Percentiles rank a stretch among this genome's conserved stretches.
These are phyloP conservation scores for Cyanoramphus novaezelandiae DNA, from an alignment of 2,113 vertebrate species.

Conservation along the genomic window DNA sequence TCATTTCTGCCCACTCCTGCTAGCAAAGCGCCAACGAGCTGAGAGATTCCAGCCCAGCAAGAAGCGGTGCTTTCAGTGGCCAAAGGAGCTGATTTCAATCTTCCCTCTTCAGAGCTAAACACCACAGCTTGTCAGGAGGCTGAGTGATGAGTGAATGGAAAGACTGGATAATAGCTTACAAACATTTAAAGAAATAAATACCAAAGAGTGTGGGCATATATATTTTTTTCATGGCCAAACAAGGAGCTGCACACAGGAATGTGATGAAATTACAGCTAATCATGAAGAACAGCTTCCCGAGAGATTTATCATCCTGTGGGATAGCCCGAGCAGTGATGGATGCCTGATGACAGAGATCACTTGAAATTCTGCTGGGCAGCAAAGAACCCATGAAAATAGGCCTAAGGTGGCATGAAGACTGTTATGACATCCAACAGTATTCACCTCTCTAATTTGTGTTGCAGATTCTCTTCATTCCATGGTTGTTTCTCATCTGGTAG, in stretches of 20 bases:
- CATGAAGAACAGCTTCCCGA: not conserved
- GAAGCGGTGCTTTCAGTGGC: not conserved
- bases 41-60: not conserved
- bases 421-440: not conserved
- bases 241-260: conserved; percentile 2
- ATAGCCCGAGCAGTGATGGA: not conserved
- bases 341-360: not conserved
- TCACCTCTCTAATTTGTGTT: not conserved
- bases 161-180: conserved; percentile 1
- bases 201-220: not conserved
- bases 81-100: not conserved
- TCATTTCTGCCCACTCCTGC: not conserved
- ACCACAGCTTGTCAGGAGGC: not conserved
- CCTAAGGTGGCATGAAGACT: not conserved
- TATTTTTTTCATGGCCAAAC: not conserved
- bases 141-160: conserved; percentile 24
- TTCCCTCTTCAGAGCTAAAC: not conserved
- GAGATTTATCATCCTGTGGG: not conserved
- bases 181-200: conserved; percentile 11
- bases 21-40: not conserved
- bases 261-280: not conserved
- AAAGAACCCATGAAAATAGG: not conserved
- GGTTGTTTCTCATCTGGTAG: not conserved
- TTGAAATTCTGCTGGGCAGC: not conserved
- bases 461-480: not conserved